These are phyloP conservation scores for Philereme vetulata DNA, from an alignment of 2,888 invertebrate species.

Conservation along the genomic window DNA sequence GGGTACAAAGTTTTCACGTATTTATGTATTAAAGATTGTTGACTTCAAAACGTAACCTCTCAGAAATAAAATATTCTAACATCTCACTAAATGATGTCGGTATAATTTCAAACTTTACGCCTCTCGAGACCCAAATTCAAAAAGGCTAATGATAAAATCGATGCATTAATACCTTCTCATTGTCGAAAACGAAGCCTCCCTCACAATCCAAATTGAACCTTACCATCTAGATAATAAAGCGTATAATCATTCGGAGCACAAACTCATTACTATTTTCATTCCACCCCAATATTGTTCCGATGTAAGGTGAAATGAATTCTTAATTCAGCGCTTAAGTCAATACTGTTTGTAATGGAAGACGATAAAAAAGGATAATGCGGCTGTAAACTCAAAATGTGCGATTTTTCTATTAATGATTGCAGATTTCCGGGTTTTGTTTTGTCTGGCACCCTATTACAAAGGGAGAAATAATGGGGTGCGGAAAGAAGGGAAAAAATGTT, in stretches of 20 bases:
- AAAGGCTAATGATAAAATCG: constrained; percentile 34
- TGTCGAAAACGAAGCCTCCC: constrained; percentile 9
- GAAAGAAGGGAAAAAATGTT: background rate
- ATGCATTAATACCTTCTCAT: constrained; percentile 20
- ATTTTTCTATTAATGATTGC: constrained; percentile 19
- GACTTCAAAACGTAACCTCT: too few relatives aligned
- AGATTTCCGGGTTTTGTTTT: constrained; percentile 15
- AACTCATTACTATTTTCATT: constrained; percentile 38
- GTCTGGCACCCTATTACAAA: background rate
- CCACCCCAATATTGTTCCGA: constrained; percentile 33
- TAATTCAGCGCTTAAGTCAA: constrained; percentile 41
- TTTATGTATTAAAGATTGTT: too few relatives aligned
- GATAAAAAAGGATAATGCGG: constrained; percentile 31
- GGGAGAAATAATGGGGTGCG: background rate
- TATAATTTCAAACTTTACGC: too few relatives aligned
- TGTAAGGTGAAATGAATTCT: constrained; percentile 41
- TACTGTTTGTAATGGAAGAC: constrained; percentile 29
- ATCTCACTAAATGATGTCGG: too few relatives aligned
- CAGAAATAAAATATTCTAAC: too few relatives aligned
- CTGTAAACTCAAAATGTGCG: constrained; percentile 20
- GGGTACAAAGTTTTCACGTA: too few relatives aligned
- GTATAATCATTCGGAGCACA: constrained; percentile 11
- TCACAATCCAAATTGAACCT: constrained; percentile 8
- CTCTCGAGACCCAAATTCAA: background rate
- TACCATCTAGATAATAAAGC: constrained; percentile 9